phyloP scores from a whole-genome alignment of 2,113 vertebrate genomes.

The Petaurus breviceps region DNA sequence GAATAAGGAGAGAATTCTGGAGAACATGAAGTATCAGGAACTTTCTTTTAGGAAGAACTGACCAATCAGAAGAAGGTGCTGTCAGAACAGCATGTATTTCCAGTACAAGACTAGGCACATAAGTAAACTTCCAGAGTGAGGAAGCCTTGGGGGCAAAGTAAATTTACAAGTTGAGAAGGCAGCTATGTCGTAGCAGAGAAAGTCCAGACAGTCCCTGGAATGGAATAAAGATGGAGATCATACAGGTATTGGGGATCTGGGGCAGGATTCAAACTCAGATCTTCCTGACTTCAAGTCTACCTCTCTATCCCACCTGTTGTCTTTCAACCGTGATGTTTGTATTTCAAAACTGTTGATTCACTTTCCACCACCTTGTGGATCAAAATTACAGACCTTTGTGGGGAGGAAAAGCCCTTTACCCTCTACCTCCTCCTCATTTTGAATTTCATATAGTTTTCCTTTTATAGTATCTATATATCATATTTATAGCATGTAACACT shows the following conservation, averaged over 20 bases:
- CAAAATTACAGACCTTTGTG: accelerated
- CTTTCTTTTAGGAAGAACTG: background rate
- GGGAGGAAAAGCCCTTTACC: background rate
- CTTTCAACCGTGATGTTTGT: background rate
- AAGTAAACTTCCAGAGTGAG: background rate
- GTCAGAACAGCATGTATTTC: background rate
- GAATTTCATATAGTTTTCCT: background rate
- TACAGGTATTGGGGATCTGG: background rate
- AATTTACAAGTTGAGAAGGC: background rate
- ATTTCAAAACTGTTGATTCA: background rate
- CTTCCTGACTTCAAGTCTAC: background rate
- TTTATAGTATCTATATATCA: background rate
- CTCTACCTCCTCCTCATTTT: background rate
- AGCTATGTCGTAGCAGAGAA: background rate
- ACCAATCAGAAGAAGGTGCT: background rate
- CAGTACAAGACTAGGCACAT: background rate
- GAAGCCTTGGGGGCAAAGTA: background rate
- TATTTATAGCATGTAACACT: background rate
- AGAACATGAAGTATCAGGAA: background rate
- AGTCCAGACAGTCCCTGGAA: background rate
- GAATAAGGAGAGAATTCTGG: background rate
- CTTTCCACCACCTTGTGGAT: accelerated
- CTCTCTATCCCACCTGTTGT: background rate
- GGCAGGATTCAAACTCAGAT: background rate
- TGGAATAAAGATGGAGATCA: background rate